Evolutionary conservation across 2,113 vertebrate species (phyloP).

Genomic region (Stigmatopora argus): DNA sequence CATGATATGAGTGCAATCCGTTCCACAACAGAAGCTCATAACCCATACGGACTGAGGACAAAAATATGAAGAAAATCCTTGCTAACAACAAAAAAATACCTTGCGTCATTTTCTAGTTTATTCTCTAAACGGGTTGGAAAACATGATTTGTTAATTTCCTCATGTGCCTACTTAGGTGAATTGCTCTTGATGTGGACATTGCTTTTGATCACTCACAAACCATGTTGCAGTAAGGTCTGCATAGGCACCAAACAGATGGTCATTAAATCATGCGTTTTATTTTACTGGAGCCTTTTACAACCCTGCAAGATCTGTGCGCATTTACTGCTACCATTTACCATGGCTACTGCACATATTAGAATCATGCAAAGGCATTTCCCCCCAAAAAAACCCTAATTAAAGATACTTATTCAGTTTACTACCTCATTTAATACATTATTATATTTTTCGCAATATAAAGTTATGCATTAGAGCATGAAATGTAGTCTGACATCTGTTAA

Average conservation of each 20-base stretch:
- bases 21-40: too few relatives aligned
- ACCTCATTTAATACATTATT: constrained; percentile 15
- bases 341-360: constrained; percentile 54
- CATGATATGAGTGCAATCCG: too few relatives aligned
- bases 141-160: constrained; percentile 58
- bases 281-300: constrained; percentile 64
- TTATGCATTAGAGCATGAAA: neutral
- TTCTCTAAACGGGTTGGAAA: constrained; percentile 40
- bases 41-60: too few relatives aligned
- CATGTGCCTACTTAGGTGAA: constrained; percentile 53
- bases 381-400: constrained; percentile 17
- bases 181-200: constrained; percentile 43
- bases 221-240: constrained; percentile 56
- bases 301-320: constrained; percentile 59
- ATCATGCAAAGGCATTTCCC: constrained; percentile 46
- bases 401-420: constrained; percentile 3
- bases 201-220: constrained; percentile 66
- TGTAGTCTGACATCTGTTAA: too few relatives aligned
- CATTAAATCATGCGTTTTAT: constrained; percentile 72
- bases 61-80: constrained; percentile 9
- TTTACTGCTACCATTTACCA: constrained; percentile 67
- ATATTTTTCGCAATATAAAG: constrained; percentile 2
- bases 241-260: constrained; percentile 66
- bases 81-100: constrained; percentile 24
- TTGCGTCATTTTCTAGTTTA: constrained; percentile 35